Percentiles rank a stretch among this genome's conserved stretches.
Evolutionary conservation across 2,797 vertebrate genomes (phyloP).

Genomic region (Eurystomus glaucurus): DNA sequence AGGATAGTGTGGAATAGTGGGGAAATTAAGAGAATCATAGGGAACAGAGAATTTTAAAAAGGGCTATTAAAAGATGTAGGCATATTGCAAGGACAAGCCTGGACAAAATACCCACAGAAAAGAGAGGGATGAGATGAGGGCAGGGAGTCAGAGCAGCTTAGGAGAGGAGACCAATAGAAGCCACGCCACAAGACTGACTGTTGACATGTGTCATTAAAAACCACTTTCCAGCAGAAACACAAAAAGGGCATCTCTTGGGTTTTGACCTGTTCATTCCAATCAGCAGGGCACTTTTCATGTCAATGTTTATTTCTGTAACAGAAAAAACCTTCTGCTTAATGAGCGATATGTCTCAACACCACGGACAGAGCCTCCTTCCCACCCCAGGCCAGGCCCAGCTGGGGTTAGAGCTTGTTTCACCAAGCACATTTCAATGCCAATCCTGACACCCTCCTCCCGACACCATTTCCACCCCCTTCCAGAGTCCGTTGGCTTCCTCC

Average conservation of each 20-base stretch:
- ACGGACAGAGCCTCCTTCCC: not conserved
- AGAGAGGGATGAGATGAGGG: not conserved
- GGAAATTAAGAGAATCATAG: not conserved
- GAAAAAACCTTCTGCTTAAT: not conserved
- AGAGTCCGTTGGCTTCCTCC: not conserved
- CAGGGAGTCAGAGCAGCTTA: not conserved
- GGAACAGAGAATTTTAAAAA: not conserved
- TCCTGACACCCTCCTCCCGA: not conserved
- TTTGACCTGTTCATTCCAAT: not conserved
- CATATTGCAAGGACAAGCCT: not conserved
- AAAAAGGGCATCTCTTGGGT: not conserved
- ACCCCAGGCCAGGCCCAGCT: not conserved
- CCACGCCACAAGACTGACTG: not conserved
- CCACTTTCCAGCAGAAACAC: not conserved
- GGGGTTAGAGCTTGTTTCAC: not conserved
- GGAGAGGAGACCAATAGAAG: not conserved
- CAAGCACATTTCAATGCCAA: not conserved
- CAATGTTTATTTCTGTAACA: fast-evolving
- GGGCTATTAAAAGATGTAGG: not conserved
- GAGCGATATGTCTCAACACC: fast-evolving
- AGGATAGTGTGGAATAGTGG: not conserved
- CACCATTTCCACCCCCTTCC: not conserved
- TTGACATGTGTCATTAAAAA: not conserved
- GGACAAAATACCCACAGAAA: not conserved
- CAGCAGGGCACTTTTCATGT: not conserved